phyloP scores from a whole-genome alignment of 1,140 invertebrate genomes.

The Drosophila subobscura region DNA sequence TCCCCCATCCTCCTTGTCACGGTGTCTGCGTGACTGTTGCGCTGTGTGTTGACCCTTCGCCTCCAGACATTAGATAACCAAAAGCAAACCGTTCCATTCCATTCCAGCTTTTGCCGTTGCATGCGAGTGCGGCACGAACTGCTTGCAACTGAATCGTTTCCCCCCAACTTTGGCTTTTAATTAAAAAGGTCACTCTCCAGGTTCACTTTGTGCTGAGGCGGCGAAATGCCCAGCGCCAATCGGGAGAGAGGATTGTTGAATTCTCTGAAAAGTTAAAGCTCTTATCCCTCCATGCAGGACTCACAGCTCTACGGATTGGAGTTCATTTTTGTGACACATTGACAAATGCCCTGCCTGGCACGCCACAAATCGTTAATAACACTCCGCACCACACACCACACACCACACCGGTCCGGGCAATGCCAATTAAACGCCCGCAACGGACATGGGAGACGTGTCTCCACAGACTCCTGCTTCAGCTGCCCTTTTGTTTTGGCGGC shows the following conservation, averaged over 20 bases:
- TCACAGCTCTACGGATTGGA: slow-evolving; percentile 15
- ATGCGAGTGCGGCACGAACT: slow-evolving; percentile 72
- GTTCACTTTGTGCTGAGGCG: slow-evolving; percentile 72
- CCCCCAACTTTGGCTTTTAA: slow-evolving; percentile 64
- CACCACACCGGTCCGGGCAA: slow-evolving; percentile 19
- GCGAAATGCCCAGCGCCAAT: slow-evolving; percentile 18
- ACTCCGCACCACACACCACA: slow-evolving; percentile 68
- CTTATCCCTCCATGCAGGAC: neutral
- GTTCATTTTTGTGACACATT: slow-evolving; percentile 75
- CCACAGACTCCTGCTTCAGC: neutral
- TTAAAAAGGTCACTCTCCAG: slow-evolving; percentile 73
- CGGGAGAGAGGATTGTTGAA: slow-evolving; percentile 5
- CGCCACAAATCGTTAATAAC: slow-evolving; percentile 77
- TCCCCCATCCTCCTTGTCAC: slow-evolving; percentile 12
- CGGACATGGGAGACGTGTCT: slow-evolving; percentile 48
- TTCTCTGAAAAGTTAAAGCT: slow-evolving; percentile 30
- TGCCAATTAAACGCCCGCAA: slow-evolving; percentile 65
- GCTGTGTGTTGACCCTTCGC: slow-evolving; percentile 71
- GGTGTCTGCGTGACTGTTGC: slow-evolving; percentile 70
- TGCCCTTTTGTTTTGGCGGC: slow-evolving; percentile 64
- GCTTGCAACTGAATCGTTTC: slow-evolving; percentile 19
- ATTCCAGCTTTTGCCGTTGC: slow-evolving; percentile 46
- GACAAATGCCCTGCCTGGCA: slow-evolving; percentile 71
- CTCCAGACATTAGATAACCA: slow-evolving; percentile 76
- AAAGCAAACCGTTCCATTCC: slow-evolving; percentile 1